Base-by-base conservation (phyloP, 1,140 invertebrate genomes). In the Lasaia peninsularis region DNA sequence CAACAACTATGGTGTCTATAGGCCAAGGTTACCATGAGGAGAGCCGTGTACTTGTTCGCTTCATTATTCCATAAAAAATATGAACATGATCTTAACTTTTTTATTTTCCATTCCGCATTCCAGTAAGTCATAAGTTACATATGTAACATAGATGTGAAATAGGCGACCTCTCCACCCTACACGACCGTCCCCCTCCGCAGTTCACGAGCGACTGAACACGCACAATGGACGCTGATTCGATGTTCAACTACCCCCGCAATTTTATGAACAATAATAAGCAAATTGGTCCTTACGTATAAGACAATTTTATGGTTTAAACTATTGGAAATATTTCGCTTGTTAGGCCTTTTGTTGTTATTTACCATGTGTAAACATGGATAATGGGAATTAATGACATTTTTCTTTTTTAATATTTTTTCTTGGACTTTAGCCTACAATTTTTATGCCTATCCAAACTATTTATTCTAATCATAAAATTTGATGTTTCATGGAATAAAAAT, bases 301-400 rank as follows among this genome's bases (percentile, higher is more conserved):
- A 60, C 52, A 54, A 60, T 49, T 60, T 60, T 53, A 54, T 10
- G 37, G 52, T 60, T 60, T 60, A 60, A 60, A 60, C 58, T 60
- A 60, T 44, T 60, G 58, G 58, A 60, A 60, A 54, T 44, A 60
- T 60, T 60, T 32, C 31, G 51, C 53, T 54, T 52, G 52, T 60
- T 54, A 49, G 28, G n/a, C 11, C 58, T 54, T 49, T 60, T 60
- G 52, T 53, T 54, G 14, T 48, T 54, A 54, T 60, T 60, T 37
- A 14, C 16, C 21, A 20, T 48, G 18, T 48, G 44, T 48, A 48
- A 48, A 48, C 44, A 48, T 48, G 1, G 8, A 44, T 44, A 48
- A 48, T 21, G n/a, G 44, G 11, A 20, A 48, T 48, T 4, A 21
- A 28, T 28, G 24, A 28, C 5, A 6, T 28, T 28, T 28, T 5